These are phyloP conservation scores for Barbus barbus DNA, from an alignment of 2,113 vertebrate species.

Conservation along the genomic window DNA sequence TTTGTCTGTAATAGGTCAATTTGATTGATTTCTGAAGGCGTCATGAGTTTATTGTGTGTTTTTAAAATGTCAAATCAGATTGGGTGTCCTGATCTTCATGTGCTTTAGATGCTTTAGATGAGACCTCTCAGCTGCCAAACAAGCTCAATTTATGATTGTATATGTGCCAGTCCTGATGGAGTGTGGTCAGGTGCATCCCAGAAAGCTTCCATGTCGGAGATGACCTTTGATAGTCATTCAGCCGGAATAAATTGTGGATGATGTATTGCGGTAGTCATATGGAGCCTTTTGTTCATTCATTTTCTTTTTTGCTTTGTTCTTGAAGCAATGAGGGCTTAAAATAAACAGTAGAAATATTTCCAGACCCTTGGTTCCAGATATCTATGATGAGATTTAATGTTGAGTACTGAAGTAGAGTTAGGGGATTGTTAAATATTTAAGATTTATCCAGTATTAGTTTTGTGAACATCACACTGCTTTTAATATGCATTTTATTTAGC, in stretches of 20 bases:
- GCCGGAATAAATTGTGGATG: neutral
- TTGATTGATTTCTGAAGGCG: neutral
- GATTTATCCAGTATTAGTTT: too few relatives aligned
- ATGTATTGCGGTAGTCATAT: neutral
- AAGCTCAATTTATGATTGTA: neutral
- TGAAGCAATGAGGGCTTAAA: too few relatives aligned
- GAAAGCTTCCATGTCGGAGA: neutral
- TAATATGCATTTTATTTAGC: too few relatives aligned
- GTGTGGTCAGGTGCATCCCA: too few relatives aligned
- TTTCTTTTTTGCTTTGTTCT: neutral
- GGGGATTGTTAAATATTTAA: too few relatives aligned
- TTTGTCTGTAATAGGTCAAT: neutral
- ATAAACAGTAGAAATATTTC: too few relatives aligned
- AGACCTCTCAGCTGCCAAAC: slow-evolving; percentile 10
- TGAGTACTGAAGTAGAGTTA: too few relatives aligned
- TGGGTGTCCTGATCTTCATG: neutral
- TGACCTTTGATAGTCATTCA: neutral
- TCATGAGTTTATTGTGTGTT: neutral
- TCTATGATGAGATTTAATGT: too few relatives aligned
- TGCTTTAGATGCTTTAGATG: neutral
- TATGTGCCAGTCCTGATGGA: neutral
- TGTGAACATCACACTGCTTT: too few relatives aligned
- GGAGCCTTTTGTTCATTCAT: neutral
- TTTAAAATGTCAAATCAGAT: slow-evolving; percentile 15
- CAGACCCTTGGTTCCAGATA: too few relatives aligned